phyloP scores from a whole-genome alignment of 2,888 invertebrate genomes.

The Agrochola lychnidis region DNA sequence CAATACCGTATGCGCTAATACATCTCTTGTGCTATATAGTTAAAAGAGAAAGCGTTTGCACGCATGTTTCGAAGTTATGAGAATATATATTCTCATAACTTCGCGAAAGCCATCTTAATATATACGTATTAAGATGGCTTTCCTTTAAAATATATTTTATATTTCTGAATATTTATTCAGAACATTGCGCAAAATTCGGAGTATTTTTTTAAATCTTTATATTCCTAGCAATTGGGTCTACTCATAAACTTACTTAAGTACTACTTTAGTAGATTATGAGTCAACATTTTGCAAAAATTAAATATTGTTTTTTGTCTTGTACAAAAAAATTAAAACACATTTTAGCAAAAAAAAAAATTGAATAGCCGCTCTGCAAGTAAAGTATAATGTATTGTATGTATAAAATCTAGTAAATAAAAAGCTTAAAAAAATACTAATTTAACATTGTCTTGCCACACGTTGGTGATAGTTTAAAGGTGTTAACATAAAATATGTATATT shows the following conservation, averaged over 20 bases:
- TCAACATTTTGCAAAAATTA: not conserved
- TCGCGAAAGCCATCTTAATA: no score
- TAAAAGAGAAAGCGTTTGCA: conserved; percentile 2
- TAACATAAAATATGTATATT: conserved; percentile 4
- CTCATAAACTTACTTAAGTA: not conserved
- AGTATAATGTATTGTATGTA: not conserved
- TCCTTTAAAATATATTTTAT: not conserved
- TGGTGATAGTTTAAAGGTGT: conserved; percentile 39
- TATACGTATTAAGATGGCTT: conserved; percentile 12
- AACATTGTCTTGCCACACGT: conserved; percentile 61
- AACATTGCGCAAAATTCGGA: not conserved
- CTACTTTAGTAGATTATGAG: not conserved
- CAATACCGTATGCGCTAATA: conserved; percentile 9
- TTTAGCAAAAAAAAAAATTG: not conserved
- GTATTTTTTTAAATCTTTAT: not conserved
- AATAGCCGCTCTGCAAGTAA: not conserved
- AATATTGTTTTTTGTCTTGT: not conserved
- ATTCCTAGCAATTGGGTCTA: not conserved
- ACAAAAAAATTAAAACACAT: no score
- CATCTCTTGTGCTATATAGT: conserved; percentile 3
- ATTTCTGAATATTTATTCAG: not conserved
- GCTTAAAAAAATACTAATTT: conserved; percentile 63
- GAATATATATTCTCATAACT: no score
- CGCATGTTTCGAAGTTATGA: not conserved
- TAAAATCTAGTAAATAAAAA: conserved; percentile 49